phyloP scores from a whole-genome alignment of 2,797 vertebrate species.

The Spinus pinus region DNA sequence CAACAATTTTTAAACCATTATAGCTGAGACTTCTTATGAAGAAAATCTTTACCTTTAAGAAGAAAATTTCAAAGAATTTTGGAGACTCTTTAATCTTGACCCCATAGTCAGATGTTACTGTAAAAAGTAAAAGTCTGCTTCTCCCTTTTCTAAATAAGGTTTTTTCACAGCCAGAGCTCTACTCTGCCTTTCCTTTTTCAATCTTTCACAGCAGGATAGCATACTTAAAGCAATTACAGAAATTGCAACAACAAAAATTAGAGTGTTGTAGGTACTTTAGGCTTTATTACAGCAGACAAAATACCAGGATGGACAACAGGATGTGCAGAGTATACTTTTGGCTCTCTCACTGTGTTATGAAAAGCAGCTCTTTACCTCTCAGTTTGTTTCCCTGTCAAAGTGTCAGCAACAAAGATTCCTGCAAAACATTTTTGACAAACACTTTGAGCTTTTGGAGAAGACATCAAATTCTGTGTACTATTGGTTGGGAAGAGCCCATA shows the following conservation, averaged over 20 bases:
- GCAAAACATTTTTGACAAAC: background rate
- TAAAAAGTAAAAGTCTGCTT: background rate
- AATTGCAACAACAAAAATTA: background rate
- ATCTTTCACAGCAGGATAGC: background rate
- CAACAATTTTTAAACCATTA: background rate
- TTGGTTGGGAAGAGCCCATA: background rate
- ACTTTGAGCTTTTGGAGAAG: background rate
- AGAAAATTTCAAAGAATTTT: background rate
- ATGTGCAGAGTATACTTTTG: background rate
- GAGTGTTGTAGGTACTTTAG: background rate
- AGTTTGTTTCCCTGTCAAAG: background rate
- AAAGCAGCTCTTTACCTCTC: background rate
- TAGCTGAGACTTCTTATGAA: background rate
- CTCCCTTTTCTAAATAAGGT: background rate
- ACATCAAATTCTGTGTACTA: background rate
- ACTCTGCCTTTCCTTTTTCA: background rate
- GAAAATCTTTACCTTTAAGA: background rate
- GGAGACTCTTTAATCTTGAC: background rate
- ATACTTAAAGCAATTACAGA: background rate
- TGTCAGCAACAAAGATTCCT: background rate
- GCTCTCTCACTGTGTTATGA: background rate
- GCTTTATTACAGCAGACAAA: background rate
- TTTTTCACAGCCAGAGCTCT: background rate
- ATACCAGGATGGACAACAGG: background rate
- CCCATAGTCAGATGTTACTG: background rate